Evolutionary conservation across 2,888 invertebrate species (phyloP).

Genomic region (Villa cingulata): DNA sequence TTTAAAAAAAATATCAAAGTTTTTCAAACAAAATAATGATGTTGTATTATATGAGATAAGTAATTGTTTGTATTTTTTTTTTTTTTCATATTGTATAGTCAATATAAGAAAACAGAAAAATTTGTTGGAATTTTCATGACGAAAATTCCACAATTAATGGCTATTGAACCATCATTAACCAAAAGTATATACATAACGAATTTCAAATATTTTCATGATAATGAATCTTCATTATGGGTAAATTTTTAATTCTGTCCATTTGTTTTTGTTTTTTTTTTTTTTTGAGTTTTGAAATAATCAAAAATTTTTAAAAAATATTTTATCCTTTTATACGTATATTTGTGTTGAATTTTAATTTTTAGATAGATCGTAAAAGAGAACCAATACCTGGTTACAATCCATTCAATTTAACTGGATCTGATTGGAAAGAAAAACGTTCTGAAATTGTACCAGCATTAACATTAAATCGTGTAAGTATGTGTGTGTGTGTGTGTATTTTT

Average conservation of each 20-base stretch:
- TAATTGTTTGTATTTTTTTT: no score
- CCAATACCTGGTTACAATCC: constrained; percentile 38
- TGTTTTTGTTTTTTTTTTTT: no score
- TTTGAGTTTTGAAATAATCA: no score
- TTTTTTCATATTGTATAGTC: not conserved
- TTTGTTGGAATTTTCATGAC: constrained; percentile 34
- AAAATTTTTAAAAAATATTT: no score
- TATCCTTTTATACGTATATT: no score
- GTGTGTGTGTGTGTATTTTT: not conserved
- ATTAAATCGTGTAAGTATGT: constrained; percentile 31
- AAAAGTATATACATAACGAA: constrained; percentile 32
- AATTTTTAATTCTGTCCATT: no score
- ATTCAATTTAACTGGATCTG: constrained; percentile 35
- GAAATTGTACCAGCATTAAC: constrained; percentile 41
- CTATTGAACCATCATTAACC: constrained; percentile 29
- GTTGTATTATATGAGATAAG: no score
- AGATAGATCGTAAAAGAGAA: constrained; percentile 34
- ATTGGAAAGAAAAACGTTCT: constrained; percentile 38
- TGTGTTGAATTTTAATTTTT: not conserved
- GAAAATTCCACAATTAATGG: constrained; percentile 28
- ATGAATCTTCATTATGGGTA: constrained; percentile 20
- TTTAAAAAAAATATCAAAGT: not conserved
- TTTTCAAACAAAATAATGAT: not conserved
- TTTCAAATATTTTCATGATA: constrained; percentile 33
- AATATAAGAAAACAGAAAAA: constrained; percentile 16